Evolutionary conservation across 2,888 invertebrate genomes (phyloP).

Genomic region (Acholoe squamosa): DNA sequence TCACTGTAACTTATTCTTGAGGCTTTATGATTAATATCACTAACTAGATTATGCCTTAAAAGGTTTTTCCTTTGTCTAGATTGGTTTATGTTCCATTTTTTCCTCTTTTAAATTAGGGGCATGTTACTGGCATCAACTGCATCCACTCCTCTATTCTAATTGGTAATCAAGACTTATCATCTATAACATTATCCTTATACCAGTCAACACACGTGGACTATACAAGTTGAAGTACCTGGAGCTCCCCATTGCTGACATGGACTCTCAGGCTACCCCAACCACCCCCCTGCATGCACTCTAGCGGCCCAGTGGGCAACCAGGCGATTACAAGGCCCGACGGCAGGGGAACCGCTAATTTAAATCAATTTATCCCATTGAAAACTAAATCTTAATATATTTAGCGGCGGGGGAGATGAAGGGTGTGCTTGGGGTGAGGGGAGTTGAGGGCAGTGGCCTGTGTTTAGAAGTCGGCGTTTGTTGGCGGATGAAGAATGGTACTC

Average conservation of each 20-base stretch:
- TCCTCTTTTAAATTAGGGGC: no score
- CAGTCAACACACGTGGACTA: not conserved
- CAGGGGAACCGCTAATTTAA: slow-evolving; percentile 51
- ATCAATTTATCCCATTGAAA: slow-evolving; percentile 60
- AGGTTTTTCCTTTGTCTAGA: no score
- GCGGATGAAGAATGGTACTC: no score
- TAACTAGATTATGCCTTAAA: no score
- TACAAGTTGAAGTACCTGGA: not conserved
- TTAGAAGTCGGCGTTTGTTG: not conserved
- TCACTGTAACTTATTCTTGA: no score
- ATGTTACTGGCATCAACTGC: no score
- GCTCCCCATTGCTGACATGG: not conserved
- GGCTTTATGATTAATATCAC: no score
- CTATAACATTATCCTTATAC: not conserved
- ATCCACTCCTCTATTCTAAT: no score
- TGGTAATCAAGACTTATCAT: no score
- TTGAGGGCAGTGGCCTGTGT: not conserved
- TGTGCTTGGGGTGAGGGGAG: not conserved
- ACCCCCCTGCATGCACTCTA: not conserved
- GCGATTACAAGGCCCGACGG: slow-evolving; percentile 49
- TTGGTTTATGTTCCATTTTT: no score
- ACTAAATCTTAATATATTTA: slow-evolving; percentile 64
- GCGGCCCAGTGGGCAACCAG: slow-evolving; percentile 40
- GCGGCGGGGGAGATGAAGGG: slow-evolving; percentile 30
- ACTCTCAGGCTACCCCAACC: not conserved